phyloP scores from a whole-genome alignment of 2,888 invertebrate genomes.

The Melinaea menophilus region DNA sequence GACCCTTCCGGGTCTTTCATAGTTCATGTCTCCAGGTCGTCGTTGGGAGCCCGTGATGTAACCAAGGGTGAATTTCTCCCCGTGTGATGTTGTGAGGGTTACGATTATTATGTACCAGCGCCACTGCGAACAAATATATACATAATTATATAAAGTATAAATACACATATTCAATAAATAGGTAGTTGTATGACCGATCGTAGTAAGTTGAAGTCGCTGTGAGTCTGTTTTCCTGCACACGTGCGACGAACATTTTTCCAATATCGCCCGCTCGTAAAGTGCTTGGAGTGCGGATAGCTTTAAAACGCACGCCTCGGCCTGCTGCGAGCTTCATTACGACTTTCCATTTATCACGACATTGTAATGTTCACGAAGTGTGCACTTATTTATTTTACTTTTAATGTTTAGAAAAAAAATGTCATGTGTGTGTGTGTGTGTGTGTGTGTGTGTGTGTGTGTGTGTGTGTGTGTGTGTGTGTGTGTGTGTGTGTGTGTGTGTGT shows the following conservation, averaged over 20 bases:
- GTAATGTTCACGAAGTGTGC: no score
- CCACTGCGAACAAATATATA: slow-evolving; percentile 49
- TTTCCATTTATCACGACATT: neutral
- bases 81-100: slow-evolving; percentile 42
- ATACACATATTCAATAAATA: no score
- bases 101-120: slow-evolving; percentile 52
- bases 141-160: no score
- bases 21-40: slow-evolving; percentile 85
- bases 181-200: neutral
- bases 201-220: slow-evolving; percentile 37
- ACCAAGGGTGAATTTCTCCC: slow-evolving; percentile 85
- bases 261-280: slow-evolving; percentile 61
- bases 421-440: no score
- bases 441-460: no score
- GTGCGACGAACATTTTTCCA: slow-evolving; percentile 65
- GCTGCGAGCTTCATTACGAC: neutral
- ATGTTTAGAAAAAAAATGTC: no score
- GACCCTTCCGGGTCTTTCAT: slow-evolving; percentile 84
- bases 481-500: no score
- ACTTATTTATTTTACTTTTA: no score
- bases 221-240: slow-evolving; percentile 48
- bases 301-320: slow-evolving; percentile 42
- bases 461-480: no score
- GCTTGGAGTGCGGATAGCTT: slow-evolving; percentile 43
- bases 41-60: slow-evolving; percentile 92